phyloP scores from a whole-genome alignment of 2,113 vertebrate genomes.

The Scartelaos histophorus region DNA sequence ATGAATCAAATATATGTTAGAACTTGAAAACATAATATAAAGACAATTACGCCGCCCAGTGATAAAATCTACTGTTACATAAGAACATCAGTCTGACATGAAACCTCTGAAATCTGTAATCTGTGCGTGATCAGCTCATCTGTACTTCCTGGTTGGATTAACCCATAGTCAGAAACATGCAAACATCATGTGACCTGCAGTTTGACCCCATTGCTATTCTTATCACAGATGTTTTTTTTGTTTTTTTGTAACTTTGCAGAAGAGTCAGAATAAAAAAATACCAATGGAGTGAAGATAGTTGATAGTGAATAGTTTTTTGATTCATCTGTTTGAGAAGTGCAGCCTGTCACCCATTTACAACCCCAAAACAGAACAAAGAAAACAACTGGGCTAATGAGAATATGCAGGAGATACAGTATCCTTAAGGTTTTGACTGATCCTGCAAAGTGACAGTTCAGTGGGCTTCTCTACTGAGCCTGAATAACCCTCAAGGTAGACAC shows the following conservation, averaged over 20 bases:
- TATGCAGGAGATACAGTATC: too few species aligned
- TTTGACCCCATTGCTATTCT: neutral
- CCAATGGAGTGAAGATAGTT: too few species aligned
- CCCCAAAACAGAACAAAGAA: too few species aligned
- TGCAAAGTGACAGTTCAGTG: too few species aligned
- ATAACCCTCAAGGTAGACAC: too few species aligned
- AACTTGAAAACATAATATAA: neutral
- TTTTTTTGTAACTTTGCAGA: neutral
- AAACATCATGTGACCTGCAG: slow-evolving; percentile 27
- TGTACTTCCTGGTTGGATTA: slow-evolving; percentile 54
- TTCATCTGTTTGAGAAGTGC: too few species aligned
- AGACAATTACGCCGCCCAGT: neutral
- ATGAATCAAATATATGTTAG: neutral
- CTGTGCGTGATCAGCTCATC: slow-evolving; percentile 59
- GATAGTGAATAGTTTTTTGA: too few species aligned
- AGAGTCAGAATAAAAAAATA: too few species aligned
- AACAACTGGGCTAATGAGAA: too few species aligned
- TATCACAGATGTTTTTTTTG: neutral
- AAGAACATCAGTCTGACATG: neutral
- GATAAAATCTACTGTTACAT: neutral
- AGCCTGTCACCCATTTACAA: too few species aligned
- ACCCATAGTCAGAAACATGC: slow-evolving; percentile 19
- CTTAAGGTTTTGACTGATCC: too few species aligned
- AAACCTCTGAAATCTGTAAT: slow-evolving; percentile 30
- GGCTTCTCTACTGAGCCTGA: too few species aligned